Conservation (phyloP, 2,797 vertebrate genomes). For the Salmo trutta region DNA sequence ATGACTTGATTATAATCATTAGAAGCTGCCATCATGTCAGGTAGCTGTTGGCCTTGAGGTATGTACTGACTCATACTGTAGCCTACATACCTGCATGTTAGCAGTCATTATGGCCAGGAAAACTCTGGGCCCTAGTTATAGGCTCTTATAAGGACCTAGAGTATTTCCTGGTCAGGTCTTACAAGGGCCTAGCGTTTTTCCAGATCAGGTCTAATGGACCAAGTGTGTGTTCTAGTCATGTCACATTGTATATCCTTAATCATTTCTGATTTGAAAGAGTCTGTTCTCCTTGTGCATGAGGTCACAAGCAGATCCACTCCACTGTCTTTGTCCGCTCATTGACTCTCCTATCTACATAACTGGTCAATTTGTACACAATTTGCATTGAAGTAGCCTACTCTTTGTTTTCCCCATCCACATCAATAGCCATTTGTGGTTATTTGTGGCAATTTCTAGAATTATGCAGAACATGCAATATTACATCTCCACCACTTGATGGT, state of each 20-base stretch:
- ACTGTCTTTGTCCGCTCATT: not conserved
- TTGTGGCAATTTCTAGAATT: not conserved
- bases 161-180: no score
- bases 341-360: not conserved
- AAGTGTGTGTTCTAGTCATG: no score
- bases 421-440: not conserved
- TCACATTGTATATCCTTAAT: no score
- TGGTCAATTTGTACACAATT: slow-evolving; percentile 8
- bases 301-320: not conserved
- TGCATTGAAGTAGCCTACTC: not conserved
- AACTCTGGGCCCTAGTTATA: not conserved
- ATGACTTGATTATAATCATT: not conserved
- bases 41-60: not conserved
- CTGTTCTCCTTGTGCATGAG: not conserved
- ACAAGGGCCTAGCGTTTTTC: not conserved
- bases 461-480: not conserved
- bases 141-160: no score
- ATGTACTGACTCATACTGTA: not conserved
- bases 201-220: not conserved
- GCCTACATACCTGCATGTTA: not conserved
- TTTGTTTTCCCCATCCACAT: not conserved
- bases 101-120: not conserved
- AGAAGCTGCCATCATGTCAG: not conserved
- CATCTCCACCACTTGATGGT: no score
- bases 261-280: no score